phyloP scores from a whole-genome alignment of 1,140 invertebrate genomes.

The Chrysoperla carnea region DNA sequence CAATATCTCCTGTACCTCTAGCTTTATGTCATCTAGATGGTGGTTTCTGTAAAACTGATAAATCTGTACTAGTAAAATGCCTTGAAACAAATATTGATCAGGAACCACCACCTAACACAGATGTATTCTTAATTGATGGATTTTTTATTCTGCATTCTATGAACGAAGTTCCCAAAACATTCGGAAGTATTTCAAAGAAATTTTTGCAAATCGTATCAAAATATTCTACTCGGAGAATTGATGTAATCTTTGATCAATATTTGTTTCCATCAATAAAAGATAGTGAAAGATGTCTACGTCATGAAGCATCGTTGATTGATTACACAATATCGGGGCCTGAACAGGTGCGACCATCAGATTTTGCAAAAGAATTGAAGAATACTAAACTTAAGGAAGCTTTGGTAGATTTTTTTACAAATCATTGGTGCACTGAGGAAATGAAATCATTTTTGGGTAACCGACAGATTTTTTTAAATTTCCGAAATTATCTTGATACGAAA shows the following conservation, averaged over 20 bases:
- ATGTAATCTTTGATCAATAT: neutral
- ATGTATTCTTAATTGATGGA: slow-evolving; percentile 8
- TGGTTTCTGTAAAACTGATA: slow-evolving; percentile 2
- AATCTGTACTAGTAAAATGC: slow-evolving; percentile 4
- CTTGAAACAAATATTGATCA: slow-evolving; percentile 3
- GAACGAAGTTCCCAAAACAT: neutral
- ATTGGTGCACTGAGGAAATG: neutral
- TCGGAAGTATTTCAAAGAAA: neutral
- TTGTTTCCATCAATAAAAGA: slow-evolving; percentile 3
- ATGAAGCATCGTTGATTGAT: slow-evolving; percentile 8
- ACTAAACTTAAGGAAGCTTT: neutral
- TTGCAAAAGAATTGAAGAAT: neutral
- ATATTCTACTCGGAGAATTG: neutral
- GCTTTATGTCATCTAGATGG: slow-evolving; percentile 4
- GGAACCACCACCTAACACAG: slow-evolving; percentile 6
- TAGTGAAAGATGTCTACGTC: slow-evolving; percentile 8
- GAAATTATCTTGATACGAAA: slow-evolving; percentile 10
- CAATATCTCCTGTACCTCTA: neutral
- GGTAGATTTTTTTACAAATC: slow-evolving; percentile 2
- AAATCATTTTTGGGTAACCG: neutral
- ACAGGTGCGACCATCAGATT: neutral
- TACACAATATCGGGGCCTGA: slow-evolving; percentile 7
- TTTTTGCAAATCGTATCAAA: neutral
- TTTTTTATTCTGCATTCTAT: slow-evolving; percentile 9
- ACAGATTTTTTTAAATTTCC: slow-evolving; percentile 9